A percentile compares a stretch with the other conserved stretches of the same genome.
Conservation (phyloP, 30 jellyfish, hydroid and myxozoan species). For the Chrysaora quinquecirrha region DNA sequence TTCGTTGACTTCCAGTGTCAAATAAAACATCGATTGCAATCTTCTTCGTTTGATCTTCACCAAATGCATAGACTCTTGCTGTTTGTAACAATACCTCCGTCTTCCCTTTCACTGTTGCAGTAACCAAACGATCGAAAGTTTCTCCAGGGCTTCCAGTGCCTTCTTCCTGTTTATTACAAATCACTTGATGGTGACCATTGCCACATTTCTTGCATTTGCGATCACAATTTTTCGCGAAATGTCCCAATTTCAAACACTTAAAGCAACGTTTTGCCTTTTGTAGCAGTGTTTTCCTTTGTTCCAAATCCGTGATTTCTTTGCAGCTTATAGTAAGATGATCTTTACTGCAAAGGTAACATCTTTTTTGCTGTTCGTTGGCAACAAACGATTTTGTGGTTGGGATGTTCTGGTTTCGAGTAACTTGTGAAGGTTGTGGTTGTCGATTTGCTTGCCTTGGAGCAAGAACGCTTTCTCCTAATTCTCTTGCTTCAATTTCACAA, state of each 20-base stretch:
- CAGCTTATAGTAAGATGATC: slow-evolving; percentile 29
- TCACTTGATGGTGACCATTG: neutral
- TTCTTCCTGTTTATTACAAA: slow-evolving; percentile 5
- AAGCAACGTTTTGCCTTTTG: slow-evolving; percentile 50
- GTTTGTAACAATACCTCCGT: slow-evolving; percentile 48
- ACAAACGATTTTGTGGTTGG: neutral
- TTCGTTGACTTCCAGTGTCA: neutral
- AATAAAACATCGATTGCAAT: neutral
- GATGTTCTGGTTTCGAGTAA: too few species aligned
- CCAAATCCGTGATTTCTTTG: slow-evolving; percentile 34
- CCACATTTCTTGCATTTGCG: slow-evolving; percentile 47
- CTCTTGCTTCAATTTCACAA: slow-evolving; percentile 64
- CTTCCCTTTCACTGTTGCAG: slow-evolving; percentile 29
- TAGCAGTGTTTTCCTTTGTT: slow-evolving; percentile 13
- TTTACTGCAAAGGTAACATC: slow-evolving; percentile 47
- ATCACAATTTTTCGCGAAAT: slow-evolving; percentile 9
- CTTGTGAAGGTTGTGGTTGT: too few species aligned
- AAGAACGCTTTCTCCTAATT: slow-evolving; percentile 10
- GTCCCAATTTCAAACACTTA: slow-evolving; percentile 48
- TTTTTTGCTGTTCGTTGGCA: neutral
- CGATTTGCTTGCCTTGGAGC: too few species aligned
- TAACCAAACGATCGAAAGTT: too few species aligned
- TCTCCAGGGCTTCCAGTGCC: too few species aligned
- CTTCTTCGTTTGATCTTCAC: neutral
- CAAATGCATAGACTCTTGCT: slow-evolving; percentile 4